These are phyloP conservation scores for Hoplias malabaricus DNA, from an alignment of 2,113 vertebrate species.

Conservation along the genomic window DNA sequence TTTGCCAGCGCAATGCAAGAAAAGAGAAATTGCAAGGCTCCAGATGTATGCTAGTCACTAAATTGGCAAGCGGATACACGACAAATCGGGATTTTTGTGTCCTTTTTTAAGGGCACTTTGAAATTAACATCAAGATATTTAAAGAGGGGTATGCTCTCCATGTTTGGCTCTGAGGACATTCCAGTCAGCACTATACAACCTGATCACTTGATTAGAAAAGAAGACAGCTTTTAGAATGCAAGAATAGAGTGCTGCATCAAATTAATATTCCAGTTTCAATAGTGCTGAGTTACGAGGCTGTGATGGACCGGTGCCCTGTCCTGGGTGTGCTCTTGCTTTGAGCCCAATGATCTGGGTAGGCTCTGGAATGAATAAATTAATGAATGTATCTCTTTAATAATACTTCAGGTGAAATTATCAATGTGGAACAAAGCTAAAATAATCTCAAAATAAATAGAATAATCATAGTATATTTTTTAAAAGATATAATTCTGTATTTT, in stretches of 20 bases:
- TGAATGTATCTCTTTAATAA: too few relatives aligned
- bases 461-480: too few relatives aligned
- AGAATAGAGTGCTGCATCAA: not conserved
- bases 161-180: constrained; percentile 29
- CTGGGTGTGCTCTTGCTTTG: too few relatives aligned
- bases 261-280: not conserved
- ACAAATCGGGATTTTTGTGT: constrained; percentile 36
- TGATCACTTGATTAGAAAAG: constrained; percentile 21
- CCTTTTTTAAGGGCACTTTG: constrained; percentile 26
- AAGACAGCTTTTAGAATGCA: constrained; percentile 4
- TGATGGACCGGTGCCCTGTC: too few relatives aligned
- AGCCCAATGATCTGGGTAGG: too few relatives aligned
- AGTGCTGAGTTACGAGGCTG: too few relatives aligned
- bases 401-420: too few relatives aligned
- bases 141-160: constrained; percentile 9
- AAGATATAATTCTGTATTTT: too few relatives aligned
- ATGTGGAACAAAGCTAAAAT: too few relatives aligned
- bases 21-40: constrained; percentile 34
- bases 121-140: constrained; percentile 17
- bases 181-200: constrained; percentile 16
- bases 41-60: constrained; percentile 46
- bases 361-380: too few relatives aligned
- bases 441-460: too few relatives aligned
- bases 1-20: constrained; percentile 38
- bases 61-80: constrained; percentile 46